Base-by-base conservation (phyloP, 2,113 vertebrate genomes). In the Trochalopteron elliotii region DNA sequence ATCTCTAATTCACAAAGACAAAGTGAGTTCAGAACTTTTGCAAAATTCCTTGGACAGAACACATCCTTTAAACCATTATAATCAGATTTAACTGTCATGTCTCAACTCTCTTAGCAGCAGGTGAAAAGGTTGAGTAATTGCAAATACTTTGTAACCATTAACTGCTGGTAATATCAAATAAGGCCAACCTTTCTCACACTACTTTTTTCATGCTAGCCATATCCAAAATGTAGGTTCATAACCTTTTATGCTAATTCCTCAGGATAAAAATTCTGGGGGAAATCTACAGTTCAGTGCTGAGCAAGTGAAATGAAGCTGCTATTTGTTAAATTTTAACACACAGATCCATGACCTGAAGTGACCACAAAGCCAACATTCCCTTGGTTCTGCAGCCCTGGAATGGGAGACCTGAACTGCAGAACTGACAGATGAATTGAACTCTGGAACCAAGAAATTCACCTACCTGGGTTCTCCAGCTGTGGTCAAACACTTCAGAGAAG, bases 291-390 rank as follows among this genome's bases (percentile, higher is more conserved):
- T 63, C 40, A 47, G 25, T 76, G 61, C 82, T 72, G 65, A 87
- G 67, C 80, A 91, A 16, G 35, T 61, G 55, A 77, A 94, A 85
- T 64, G 10, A 68, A 68, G 45, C 31, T 49, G 65, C 57, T 60
- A 4, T 71, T 75, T 71, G 81, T 90, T 90, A 93, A 83, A 93
- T 69, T 71, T 94, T 93, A 94, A 85, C 79, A 49, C 22, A 25
- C 15, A 63, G 74, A 71, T 19, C 84, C 18, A 19, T 85, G 82
- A 93, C 72, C 74, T 72, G 56, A 53, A 56, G 3, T 31, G 78
- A 75, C 74, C 8, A 1, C 69, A 52, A 59, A 59, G 60, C 47
- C 31, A 91, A 33, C 53, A 40, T 57, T 85, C 61, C 61, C 64
- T 35, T 71, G 30, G 40, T 13, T 85, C 74, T 91, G 70, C 57